Conservation (phyloP, 2,888 invertebrate species). For the Drosophila phalerata region DNA sequence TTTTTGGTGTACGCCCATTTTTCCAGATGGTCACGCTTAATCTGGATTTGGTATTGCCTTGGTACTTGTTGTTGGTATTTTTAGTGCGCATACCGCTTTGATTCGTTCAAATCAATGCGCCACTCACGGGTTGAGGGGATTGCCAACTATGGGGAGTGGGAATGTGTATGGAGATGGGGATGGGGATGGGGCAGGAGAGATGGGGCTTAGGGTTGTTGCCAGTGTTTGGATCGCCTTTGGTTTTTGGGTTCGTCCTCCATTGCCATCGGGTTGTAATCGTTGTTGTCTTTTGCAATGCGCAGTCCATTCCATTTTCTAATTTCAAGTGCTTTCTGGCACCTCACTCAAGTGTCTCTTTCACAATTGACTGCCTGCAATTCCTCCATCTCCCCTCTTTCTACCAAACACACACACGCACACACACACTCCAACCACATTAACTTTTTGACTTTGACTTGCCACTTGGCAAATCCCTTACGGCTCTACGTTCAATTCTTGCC, state of each 20-base stretch:
- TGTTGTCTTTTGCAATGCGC: conserved; percentile 60
- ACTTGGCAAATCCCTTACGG: conserved; percentile 45
- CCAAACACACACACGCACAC: not conserved
- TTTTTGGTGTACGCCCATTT: conserved; percentile 69
- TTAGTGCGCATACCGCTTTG: conserved; percentile 83
- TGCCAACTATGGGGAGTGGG: conserved; percentile 27
- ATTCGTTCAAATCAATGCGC: conserved; percentile 82
- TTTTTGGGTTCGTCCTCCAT: conserved; percentile 52
- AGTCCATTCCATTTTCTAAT: conserved; percentile 69
- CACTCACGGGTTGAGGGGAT: conserved; percentile 55
- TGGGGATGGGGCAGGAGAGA: not conserved
- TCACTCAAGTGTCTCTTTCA: conserved; percentile 56
- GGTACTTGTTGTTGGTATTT: conserved; percentile 81
- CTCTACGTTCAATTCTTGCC: conserved; percentile 32
- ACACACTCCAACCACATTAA: conserved; percentile 11
- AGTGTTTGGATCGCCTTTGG: conserved; percentile 73
- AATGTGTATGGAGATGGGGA: not conserved
- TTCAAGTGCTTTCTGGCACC: conserved; percentile 70
- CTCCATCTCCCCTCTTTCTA: not conserved
- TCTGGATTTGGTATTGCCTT: conserved; percentile 70
- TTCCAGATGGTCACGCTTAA: conserved; percentile 73
- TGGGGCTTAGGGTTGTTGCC: conserved; percentile 31
- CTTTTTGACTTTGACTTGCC: conserved; percentile 61
- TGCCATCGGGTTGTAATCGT: conserved; percentile 58
- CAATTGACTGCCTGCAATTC: conserved; percentile 37